Evolutionary conservation across 2,113 vertebrate genomes (phyloP).

Genomic region (Psittacula cyanocephala): DNA sequence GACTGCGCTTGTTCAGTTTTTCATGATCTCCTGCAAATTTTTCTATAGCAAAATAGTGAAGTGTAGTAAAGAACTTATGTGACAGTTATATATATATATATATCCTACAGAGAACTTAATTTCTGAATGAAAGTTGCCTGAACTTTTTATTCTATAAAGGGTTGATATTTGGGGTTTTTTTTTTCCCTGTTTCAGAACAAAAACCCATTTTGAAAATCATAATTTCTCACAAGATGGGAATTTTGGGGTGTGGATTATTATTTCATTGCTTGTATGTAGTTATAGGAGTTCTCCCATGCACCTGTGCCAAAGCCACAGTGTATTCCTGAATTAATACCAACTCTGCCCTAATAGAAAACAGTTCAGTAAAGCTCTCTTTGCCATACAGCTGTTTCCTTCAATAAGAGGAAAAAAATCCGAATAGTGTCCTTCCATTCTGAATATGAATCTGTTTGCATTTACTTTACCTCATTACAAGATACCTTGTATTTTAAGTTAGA

Average conservation of each 20-base stretch:
- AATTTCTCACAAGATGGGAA: neutral
- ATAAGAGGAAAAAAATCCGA: rapidly evolving
- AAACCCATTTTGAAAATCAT: neutral
- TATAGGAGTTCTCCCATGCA: neutral
- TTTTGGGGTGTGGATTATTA: rapidly evolving
- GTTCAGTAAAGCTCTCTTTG: neutral
- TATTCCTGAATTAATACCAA: neutral
- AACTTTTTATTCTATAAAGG: neutral
- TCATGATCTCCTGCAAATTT: neutral
- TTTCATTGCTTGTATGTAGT: neutral
- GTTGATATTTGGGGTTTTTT: neutral
- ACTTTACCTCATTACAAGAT: neutral
- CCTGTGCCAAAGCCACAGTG: neutral
- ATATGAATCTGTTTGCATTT: neutral
- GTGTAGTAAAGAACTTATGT: neutral
- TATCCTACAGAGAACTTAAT: neutral
- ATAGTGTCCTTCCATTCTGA: neutral
- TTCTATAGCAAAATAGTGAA: neutral
- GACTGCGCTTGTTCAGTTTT: neutral
- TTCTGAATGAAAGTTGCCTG: neutral
- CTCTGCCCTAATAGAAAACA: neutral
- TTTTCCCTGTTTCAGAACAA: neutral
- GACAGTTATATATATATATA: neutral
- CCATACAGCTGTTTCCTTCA: neutral
- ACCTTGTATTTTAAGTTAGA: neutral